A percentile compares a stretch with the other conserved stretches of the same genome.
Conservation (phyloP, 1,140 invertebrate species). For the Anastrepha ludens region DNA sequence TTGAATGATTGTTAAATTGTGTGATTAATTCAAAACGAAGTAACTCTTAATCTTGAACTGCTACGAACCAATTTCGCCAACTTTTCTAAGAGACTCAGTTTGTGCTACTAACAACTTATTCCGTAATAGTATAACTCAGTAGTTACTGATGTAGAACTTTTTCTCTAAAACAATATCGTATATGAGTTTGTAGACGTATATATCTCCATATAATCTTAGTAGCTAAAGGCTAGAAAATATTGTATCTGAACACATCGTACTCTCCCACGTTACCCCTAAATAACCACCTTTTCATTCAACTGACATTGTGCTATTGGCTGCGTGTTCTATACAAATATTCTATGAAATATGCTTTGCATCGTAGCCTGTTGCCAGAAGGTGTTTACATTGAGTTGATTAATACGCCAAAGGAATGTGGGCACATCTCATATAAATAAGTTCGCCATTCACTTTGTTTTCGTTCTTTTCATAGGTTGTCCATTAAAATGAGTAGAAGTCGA, state of each 20-base stretch:
- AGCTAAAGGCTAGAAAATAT: background rate
- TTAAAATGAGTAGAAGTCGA: background rate
- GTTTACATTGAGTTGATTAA: slow-evolving; percentile 27
- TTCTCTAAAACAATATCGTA: background rate
- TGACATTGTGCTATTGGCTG: background rate
- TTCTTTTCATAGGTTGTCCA: background rate
- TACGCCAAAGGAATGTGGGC: background rate
- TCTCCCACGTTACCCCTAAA: background rate
- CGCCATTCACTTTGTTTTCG: background rate
- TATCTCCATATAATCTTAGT: background rate
- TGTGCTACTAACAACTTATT: background rate
- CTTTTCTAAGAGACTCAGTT: background rate
- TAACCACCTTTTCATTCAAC: background rate
- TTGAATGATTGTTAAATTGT: slow-evolving; percentile 54
- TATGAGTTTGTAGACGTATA: too few species aligned
- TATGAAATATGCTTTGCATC: background rate
- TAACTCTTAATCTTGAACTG: background rate
- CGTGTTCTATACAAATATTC: background rate
- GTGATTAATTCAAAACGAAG: background rate
- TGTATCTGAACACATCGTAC: background rate
- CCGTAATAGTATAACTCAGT: background rate
- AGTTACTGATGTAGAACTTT: background rate
- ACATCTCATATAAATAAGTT: background rate
- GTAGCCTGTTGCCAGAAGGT: background rate
- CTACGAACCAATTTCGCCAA: background rate